A percentile compares a stretch with the other conserved stretches of the same genome.
These are phyloP conservation scores for Ceyx cyanopectus DNA, from an alignment of 2,113 vertebrate species.

Conservation along the genomic window DNA sequence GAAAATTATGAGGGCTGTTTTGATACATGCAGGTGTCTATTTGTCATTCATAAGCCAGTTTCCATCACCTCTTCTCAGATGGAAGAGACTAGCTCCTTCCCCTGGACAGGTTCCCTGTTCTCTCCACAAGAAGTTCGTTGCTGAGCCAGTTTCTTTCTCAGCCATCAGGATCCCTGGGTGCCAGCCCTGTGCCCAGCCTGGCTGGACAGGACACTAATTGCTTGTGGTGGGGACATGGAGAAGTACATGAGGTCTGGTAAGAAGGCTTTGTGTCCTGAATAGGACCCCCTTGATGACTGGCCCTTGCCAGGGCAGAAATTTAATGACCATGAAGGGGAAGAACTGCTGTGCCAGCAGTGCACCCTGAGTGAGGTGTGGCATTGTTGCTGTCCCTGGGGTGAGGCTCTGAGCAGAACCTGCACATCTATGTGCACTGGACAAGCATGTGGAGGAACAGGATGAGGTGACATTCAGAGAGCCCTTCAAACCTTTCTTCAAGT, in stretches of 20 bases:
- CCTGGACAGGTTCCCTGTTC: not conserved
- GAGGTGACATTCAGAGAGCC: not conserved
- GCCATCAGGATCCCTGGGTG: too few species aligned
- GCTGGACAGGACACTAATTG: not conserved
- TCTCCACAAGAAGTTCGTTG: not conserved
- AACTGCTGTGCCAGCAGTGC: not conserved
- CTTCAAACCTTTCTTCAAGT: not conserved
- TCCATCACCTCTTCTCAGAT: not conserved
- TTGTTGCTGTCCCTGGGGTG: not conserved
- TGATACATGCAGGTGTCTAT: not conserved
- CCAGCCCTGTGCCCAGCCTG: not conserved
- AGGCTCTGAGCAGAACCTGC: not conserved
- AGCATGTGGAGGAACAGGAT: not conserved
- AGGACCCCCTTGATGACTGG: rapidly evolving
- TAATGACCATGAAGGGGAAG: not conserved
- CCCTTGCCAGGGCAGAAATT: not conserved
- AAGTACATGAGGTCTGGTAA: not conserved
- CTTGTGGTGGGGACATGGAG: not conserved
- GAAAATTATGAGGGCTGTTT: not conserved
- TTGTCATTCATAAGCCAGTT: not conserved
- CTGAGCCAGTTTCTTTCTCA: not conserved
- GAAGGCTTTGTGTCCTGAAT: rapidly evolving
- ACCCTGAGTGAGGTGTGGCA: rapidly evolving
- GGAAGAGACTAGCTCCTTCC: not conserved
- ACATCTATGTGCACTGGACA: not conserved